These are phyloP conservation scores for Nymphalis c-album DNA, from an alignment of 2,888 invertebrate genomes.

Conservation along the genomic window DNA sequence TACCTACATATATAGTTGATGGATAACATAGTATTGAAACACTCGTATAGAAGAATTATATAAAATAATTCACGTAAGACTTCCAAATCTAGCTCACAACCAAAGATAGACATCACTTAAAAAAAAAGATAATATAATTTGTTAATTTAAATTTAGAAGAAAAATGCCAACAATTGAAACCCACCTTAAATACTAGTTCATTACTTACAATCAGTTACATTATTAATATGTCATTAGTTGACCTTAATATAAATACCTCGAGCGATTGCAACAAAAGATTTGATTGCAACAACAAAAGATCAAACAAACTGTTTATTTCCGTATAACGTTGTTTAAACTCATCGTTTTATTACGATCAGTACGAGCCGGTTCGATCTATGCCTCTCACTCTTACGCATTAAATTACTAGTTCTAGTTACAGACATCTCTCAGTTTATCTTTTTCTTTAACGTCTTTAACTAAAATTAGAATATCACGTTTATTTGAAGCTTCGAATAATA, in stretches of 20 bases:
- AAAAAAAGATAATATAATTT: too few species aligned
- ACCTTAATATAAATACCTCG: neutral
- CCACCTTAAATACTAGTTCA: too few species aligned
- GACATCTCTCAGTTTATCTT: neutral
- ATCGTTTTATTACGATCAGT: neutral
- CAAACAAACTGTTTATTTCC: neutral
- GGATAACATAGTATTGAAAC: too few species aligned
- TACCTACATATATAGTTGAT: too few species aligned
- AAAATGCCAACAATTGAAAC: too few species aligned
- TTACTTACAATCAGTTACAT: neutral
- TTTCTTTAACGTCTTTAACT: neutral
- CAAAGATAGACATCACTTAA: too few species aligned
- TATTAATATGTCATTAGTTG: neutral
- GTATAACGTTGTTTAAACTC: neutral
- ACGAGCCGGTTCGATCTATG: neutral
- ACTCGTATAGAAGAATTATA: too few species aligned
- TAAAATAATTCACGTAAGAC: too few species aligned
- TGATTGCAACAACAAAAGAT: neutral
- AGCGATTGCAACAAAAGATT: neutral
- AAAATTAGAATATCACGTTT: neutral
- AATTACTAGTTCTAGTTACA: neutral
- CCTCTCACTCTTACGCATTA: constrained; percentile 1
- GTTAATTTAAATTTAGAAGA: too few species aligned
- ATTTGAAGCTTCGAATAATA: too few species aligned
- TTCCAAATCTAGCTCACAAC: too few species aligned